Evolutionary conservation across 2,113 vertebrate species (phyloP), one percentile per base, ranked within the genome.

Genomic region (Actinemys pallida): DNA sequence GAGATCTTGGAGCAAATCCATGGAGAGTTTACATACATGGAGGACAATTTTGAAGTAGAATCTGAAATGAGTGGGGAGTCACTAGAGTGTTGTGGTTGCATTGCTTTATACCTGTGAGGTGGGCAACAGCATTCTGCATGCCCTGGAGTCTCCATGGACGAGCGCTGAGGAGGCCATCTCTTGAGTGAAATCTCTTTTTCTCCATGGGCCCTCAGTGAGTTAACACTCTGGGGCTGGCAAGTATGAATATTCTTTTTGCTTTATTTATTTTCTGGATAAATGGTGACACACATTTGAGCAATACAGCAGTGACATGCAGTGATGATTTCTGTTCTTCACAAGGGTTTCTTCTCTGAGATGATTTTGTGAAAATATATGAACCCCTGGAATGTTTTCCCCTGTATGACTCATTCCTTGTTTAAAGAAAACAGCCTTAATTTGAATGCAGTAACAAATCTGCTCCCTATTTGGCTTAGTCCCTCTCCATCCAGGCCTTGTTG

Each of bases 381-480:
- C 19, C 31, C 31, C 59, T 35, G 29, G 62, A 65, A 35, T 65
- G 31, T 65, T 31, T 17, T 35, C 31, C 16, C 17, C 65, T 17
- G 35, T 69, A 20, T 69, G 35, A 69, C 35, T 39, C 65, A 59
- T 59, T 59, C 57, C 25, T 13, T 27, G 35, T 69, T 92, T 86
- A 79, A 72, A 96, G 84, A 92, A 78, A 39, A 78, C 88, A 86
- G 83, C 29, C 62, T 90, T 95, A 90, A 84, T 95, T 86, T 76
- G n/a, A 45, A 50, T 80, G 14, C 45, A 7, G 86, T 94, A 49
- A n/a, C 35, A n/a, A 65, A 27, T 89, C 90, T 89, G 49, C 62
- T 83, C 39, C 75, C 59, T 94, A 88, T 88, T 79, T 80, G 91
- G 7, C 35, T 94, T 88, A 96, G 96, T 35, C 88, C 39, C 29